These are phyloP conservation scores for Drosophila simulans DNA, from an alignment of 1,140 invertebrate genomes.

Conservation along the genomic window DNA sequence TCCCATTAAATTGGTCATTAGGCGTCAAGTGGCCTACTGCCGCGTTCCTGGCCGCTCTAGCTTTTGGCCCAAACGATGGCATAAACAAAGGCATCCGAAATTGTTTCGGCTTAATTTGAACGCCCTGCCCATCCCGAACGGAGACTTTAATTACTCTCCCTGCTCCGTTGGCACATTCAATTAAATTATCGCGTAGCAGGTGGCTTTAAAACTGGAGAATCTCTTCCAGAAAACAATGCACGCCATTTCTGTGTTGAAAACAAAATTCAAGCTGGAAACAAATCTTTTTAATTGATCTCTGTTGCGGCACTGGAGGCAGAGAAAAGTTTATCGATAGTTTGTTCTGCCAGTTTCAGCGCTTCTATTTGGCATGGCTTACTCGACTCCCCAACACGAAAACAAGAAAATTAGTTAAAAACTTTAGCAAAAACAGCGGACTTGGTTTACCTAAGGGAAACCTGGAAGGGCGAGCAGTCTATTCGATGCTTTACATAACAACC, in stretches of 20 bases:
- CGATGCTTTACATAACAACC: slow-evolving; percentile 1
- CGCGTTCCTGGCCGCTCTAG: slow-evolving; percentile 17
- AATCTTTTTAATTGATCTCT: slow-evolving; percentile 75
- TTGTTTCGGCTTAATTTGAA: slow-evolving; percentile 79
- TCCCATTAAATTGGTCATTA: slow-evolving; percentile 80
- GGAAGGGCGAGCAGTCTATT: slow-evolving; percentile 9
- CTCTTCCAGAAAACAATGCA: slow-evolving; percentile 1
- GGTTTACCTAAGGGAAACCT: slow-evolving; percentile 32
- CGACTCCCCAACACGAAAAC: slow-evolving; percentile 51
- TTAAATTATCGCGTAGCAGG: slow-evolving; percentile 59
- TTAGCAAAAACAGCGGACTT: slow-evolving; percentile 61
- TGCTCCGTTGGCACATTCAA: slow-evolving; percentile 23
- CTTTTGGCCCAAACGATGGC: slow-evolving; percentile 28
- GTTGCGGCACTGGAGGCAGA: slow-evolving; percentile 22
- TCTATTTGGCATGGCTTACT: slow-evolving; percentile 34
- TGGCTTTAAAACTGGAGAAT: slow-evolving; percentile 47
- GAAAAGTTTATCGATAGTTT: slow-evolving; percentile 57
- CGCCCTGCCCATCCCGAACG: slow-evolving; percentile 5
- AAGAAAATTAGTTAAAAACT: slow-evolving; percentile 78
- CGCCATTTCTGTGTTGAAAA: slow-evolving; percentile 21
- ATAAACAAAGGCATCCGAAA: slow-evolving; percentile 59
- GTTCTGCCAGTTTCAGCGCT: slow-evolving; percentile 57
- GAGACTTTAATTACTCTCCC: slow-evolving; percentile 40
- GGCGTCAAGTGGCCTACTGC: slow-evolving; percentile 74
- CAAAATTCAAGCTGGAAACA: slow-evolving; percentile 56